Evolutionary conservation across 2,113 vertebrate genomes (phyloP).

Genomic region (Labeo rohita): DNA sequence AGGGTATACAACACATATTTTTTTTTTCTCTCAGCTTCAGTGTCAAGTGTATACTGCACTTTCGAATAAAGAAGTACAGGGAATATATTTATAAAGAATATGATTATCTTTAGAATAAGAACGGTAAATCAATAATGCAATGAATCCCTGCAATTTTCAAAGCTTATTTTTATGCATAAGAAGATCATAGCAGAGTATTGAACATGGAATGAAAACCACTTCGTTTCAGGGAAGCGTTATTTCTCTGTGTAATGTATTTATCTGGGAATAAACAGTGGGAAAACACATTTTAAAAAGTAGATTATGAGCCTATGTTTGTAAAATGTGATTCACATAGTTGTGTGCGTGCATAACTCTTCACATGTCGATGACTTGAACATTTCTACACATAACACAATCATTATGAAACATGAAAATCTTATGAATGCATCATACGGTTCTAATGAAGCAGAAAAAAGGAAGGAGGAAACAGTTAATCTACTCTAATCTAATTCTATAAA

Average conservation of each 20-base stretch:
- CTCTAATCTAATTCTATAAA: not conserved
- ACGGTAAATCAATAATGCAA: constrained; percentile 37
- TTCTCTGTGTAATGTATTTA: constrained; percentile 13
- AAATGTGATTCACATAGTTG: not conserved
- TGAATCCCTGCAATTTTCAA: constrained; percentile 19
- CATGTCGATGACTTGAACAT: constrained; percentile 1
- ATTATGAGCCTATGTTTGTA: constrained; percentile 22
- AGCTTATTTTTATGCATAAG: constrained; percentile 5
- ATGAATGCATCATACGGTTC: not conserved
- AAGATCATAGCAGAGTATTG: not conserved
- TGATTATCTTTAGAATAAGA: constrained; percentile 28
- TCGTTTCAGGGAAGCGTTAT: not conserved
- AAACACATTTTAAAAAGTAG: not conserved
- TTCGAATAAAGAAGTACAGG: constrained; percentile 13
- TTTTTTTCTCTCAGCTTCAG: not conserved
- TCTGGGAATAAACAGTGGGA: not conserved
- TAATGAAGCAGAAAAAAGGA: not conserved
- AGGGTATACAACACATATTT: constrained; percentile 17
- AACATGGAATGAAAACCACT: not conserved
- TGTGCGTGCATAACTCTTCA: not conserved
- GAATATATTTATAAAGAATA: constrained; percentile 12
- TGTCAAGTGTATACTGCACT: constrained; percentile 34
- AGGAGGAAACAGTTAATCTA: not conserved
- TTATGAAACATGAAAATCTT: not conserved
- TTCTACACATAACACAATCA: not conserved